These are phyloP conservation scores for Formica aserva DNA, from an alignment of 2,888 invertebrate genomes.

Conservation along the genomic window DNA sequence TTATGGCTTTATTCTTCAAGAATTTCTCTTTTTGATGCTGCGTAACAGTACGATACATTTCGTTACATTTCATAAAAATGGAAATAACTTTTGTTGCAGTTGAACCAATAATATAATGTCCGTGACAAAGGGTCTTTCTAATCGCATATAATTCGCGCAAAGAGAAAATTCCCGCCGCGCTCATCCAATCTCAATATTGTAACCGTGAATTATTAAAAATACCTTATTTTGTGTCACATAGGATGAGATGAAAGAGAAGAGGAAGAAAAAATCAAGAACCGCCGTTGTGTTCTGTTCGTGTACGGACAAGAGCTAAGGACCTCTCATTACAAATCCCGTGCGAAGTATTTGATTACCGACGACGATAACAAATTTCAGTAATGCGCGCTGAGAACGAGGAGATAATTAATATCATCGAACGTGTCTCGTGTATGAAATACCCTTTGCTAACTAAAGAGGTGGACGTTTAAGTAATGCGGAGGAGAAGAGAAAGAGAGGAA, in stretches of 20 bases:
- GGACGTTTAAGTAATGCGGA: background rate
- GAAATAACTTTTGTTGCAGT: slow-evolving; percentile 63
- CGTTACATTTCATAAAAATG: slow-evolving; percentile 29
- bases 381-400: slow-evolving; percentile 52
- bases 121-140: slow-evolving; percentile 72
- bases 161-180: slow-evolving; percentile 55
- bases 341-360: slow-evolving; percentile 61
- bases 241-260: slow-evolving; percentile 21
- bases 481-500: background rate
- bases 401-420: slow-evolving; percentile 62
- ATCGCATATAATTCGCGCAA: slow-evolving; percentile 34
- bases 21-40: background rate
- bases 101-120: slow-evolving; percentile 59
- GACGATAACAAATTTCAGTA: slow-evolving; percentile 61
- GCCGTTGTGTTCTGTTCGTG: background rate
- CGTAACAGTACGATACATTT: slow-evolving; percentile 57
- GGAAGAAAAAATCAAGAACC: slow-evolving; percentile 48
- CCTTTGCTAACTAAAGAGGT: background rate
- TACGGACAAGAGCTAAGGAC: slow-evolving; percentile 7
- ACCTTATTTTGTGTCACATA: slow-evolving; percentile 65
- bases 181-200: slow-evolving; percentile 67
- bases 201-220: slow-evolving; percentile 74
- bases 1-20: background rate
- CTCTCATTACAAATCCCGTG: slow-evolving; percentile 61
- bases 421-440: slow-evolving; percentile 30